phyloP scores from a whole-genome alignment of 2,113 vertebrate species.

The Aythya baeri region DNA sequence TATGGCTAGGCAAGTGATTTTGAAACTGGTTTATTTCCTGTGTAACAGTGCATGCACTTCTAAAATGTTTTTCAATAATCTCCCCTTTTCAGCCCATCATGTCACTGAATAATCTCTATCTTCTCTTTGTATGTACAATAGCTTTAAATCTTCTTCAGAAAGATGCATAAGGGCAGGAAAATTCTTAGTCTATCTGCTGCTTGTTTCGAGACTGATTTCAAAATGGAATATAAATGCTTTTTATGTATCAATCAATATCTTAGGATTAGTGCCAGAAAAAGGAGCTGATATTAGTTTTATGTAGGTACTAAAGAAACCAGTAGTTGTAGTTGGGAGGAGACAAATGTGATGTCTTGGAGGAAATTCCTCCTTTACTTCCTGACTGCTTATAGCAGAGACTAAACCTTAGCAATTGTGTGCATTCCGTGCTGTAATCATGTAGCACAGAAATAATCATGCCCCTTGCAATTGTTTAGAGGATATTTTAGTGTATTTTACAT shows the following conservation, averaged over 20 bases:
- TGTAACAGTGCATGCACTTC: background rate
- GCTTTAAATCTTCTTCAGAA: background rate
- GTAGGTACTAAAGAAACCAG: conserved; percentile 47
- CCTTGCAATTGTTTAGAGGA: background rate
- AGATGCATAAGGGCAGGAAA: too few species aligned
- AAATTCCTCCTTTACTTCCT: conserved; percentile 34
- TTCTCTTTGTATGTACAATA: background rate
- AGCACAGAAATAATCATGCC: background rate
- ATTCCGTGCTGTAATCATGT: background rate
- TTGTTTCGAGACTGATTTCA: background rate
- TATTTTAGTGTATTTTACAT: background rate
- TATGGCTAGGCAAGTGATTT: conserved; percentile 33
- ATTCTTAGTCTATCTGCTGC: background rate
- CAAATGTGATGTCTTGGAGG: conserved; percentile 45
- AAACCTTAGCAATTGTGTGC: conserved; percentile 1
- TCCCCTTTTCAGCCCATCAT: background rate
- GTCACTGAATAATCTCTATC: background rate
- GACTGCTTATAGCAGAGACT: conserved; percentile 9
- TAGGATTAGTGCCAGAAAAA: background rate
- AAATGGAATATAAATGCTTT: background rate
- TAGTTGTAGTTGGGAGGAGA: conserved; percentile 62
- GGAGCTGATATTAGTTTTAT: conserved; percentile 10
- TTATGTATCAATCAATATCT: background rate
- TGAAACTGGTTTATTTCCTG: conserved; percentile 68
- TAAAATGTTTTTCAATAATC: background rate